These are phyloP conservation scores for Cnemophilus loriae DNA, from an alignment of 2,113 vertebrate species.

Conservation along the genomic window DNA sequence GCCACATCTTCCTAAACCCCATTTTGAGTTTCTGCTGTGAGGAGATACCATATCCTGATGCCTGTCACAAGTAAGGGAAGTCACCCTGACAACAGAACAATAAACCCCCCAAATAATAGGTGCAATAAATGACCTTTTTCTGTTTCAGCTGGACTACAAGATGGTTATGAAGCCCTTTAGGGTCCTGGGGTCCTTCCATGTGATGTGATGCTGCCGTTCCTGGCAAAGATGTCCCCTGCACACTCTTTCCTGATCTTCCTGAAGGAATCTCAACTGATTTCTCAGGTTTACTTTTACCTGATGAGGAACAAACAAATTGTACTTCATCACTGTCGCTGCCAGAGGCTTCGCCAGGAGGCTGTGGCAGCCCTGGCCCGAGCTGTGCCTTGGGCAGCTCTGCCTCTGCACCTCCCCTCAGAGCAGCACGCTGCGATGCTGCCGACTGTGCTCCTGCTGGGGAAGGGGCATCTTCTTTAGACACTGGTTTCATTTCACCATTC, in stretches of 20 bases:
- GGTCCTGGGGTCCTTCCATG: not conserved
- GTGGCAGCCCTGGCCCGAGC: not conserved
- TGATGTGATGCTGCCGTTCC: slow-evolving; percentile 50
- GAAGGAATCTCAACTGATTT: slow-evolving; percentile 3
- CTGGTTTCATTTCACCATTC: accelerated
- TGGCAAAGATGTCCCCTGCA: slow-evolving; percentile 64
- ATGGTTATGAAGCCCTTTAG: slow-evolving; percentile 54
- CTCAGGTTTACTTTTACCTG: slow-evolving; percentile 26
- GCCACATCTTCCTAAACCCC: not conserved
- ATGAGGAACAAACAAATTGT: slow-evolving; percentile 44
- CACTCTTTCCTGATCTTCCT: not conserved
- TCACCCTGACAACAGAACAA: not conserved
- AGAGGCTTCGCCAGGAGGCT: not conserved
- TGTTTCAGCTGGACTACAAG: slow-evolving; percentile 82
- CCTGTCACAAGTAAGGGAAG: accelerated
- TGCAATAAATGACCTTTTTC: slow-evolving; percentile 79
- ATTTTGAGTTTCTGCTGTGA: not conserved
- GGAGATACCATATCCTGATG: not conserved
- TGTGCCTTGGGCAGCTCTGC: not conserved
- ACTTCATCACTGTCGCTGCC: slow-evolving; percentile 47
- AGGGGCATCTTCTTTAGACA: not conserved
- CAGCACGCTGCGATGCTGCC: accelerated
- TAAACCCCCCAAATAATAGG: not conserved
- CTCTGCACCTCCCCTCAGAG: not conserved
- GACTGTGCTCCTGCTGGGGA: not conserved